Base-by-base conservation (phyloP, 2,888 invertebrate species). In the Nebria brevicollis region DNA sequence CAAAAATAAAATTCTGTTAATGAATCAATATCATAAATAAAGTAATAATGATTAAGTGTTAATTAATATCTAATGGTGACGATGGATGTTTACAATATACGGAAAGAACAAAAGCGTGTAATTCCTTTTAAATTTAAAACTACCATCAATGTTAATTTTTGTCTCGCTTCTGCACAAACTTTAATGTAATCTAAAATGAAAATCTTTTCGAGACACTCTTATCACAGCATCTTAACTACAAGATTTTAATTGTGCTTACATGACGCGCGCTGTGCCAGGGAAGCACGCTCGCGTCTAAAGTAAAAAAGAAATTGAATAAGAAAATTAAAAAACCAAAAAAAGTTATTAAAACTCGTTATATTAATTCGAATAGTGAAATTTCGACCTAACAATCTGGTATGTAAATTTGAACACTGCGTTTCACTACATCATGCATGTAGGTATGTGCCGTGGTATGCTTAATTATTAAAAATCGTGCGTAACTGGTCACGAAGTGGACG, bases 111-210 rank as follows among this genome's bases (percentile, higher is more conserved):
- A 72, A 73, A 78, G 78, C 78, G 8, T 11, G 72, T 66, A 77
- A 72, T 42, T 72, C 66, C 66, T 43, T 78, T 74, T 66, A 54
- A 78, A 78, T 78, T 74, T 78, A 74, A 78, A 73, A 66, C 20
- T 20, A 25, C 34, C 75, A 75, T 80, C 75, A 80, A 80, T 80
- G 80, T 75, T 80, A 80, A 80, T 80, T 80, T 80, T 80, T 80
- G 79, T 42, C 80, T 66, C 76, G 76, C 80, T 80, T 65, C 75
- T 68, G 75, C 75, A 70, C 80, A 80, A 80, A 80, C 75, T 80
- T 80, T 80, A 80, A 80, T 70, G 64, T 64, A 80, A 80, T 80
- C 80, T 80, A 80, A 80, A 80, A 80, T 80, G 80, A 80, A 70
- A 80, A 80, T 80, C 80, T 70, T 80, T 75, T 65, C 80, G 74